Conservation (phyloP, 2,113 vertebrate genomes). For the Clarias gariepinus region DNA sequence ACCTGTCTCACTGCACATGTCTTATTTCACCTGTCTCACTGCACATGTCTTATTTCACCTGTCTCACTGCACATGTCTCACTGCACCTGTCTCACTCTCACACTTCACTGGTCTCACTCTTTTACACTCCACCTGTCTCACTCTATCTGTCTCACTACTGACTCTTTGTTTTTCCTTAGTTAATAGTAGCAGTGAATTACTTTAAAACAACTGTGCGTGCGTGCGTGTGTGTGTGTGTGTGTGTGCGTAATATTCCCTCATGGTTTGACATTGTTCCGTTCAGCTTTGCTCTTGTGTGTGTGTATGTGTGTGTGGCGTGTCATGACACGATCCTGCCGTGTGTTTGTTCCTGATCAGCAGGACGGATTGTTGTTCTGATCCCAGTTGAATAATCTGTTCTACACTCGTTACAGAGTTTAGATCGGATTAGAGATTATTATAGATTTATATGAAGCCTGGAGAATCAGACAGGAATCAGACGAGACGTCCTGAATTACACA, state of each 20-base stretch:
- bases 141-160: conserved; percentile 8
- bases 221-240: neutral
- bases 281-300: neutral
- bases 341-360: conserved; percentile 5
- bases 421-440: neutral
- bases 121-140: neutral
- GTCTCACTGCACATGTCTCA: neutral
- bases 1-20: neutral
- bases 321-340: conserved; percentile 36
- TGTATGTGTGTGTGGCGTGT: conserved; percentile 33
- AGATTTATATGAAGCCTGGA: neutral
- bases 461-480: neutral
- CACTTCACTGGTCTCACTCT: neutral
- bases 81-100: conserved; percentile 1
- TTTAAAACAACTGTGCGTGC: neutral
- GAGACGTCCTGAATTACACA: too few species aligned
- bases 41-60: neutral
- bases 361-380: neutral
- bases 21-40: neutral
- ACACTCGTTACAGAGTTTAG: neutral
- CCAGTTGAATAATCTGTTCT: neutral
- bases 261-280: neutral
- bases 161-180: conserved; percentile 20
- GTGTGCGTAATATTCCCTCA: conserved; percentile 35
- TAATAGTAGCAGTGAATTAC: conserved; percentile 13